phyloP scores from a whole-genome alignment of 2,113 vertebrate genomes.

The Phoxinus phoxinus region DNA sequence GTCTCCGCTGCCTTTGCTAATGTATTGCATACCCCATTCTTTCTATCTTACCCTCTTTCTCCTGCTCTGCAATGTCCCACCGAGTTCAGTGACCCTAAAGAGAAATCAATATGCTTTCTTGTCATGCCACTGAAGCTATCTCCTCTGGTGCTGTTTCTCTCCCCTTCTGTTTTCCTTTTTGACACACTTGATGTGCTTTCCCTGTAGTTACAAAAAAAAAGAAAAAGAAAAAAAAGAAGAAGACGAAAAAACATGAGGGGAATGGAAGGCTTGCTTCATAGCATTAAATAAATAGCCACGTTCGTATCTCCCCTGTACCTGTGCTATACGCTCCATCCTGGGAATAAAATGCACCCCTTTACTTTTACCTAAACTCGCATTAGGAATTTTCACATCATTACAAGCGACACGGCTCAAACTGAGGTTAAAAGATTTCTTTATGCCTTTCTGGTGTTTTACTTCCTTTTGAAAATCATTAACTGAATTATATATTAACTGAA shows the following conservation, averaged over 20 bases:
- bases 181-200: slow-evolving; percentile 47
- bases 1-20: slow-evolving; percentile 13
- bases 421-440: not conserved
- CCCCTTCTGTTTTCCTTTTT: slow-evolving; percentile 14
- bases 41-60: not conserved
- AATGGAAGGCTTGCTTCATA: slow-evolving; percentile 38
- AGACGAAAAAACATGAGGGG: not conserved
- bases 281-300: slow-evolving; percentile 39
- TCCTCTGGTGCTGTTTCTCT: slow-evolving; percentile 41
- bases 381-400: not conserved
- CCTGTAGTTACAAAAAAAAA: slow-evolving; percentile 2
- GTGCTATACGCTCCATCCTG: not conserved
- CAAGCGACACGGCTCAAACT: not conserved
- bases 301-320: not conserved
- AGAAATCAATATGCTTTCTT: slow-evolving; percentile 62
- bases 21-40: slow-evolving; percentile 20
- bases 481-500: not conserved
- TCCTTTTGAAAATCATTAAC: not conserved
- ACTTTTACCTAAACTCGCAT: not conserved
- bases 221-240: not conserved
- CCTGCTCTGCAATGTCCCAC: slow-evolving; percentile 30
- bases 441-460: not conserved
- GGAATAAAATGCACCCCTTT: slow-evolving; percentile 13
- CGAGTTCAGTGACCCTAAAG: slow-evolving; percentile 58
- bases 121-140: slow-evolving; percentile 49